These are phyloP conservation scores for Bilobella aurantiaca DNA, from an alignment of 1,140 invertebrate species.

Conservation along the genomic window DNA sequence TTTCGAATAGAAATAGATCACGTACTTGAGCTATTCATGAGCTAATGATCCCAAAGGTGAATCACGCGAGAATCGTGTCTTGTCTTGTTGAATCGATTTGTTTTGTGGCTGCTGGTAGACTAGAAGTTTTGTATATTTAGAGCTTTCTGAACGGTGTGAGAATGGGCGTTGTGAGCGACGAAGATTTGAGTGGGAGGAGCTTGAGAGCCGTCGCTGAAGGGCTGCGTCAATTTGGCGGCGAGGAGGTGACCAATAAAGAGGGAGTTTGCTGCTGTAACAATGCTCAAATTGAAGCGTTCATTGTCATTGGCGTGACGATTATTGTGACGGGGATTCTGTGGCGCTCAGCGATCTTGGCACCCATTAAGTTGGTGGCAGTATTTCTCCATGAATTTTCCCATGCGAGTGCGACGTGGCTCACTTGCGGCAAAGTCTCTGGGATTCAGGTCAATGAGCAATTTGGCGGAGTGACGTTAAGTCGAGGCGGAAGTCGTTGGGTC, in stretches of 20 bases:
- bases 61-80: too few relatives aligned
- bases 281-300: slow-evolving; percentile 19
- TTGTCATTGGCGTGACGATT: slow-evolving; percentile 18
- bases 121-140: too few relatives aligned
- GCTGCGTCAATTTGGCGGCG: neutral
- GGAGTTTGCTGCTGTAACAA: slow-evolving; percentile 24
- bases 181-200: neutral
- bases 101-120: too few relatives aligned
- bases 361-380: slow-evolving; percentile 27
- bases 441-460: slow-evolving; percentile 26
- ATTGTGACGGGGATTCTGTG: slow-evolving; percentile 17
- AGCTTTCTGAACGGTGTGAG: too few relatives aligned
- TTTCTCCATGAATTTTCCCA: slow-evolving; percentile 31
- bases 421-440: slow-evolving; percentile 26
- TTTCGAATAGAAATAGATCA: too few relatives aligned
- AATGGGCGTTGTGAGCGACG: neutral
- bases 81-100: too few relatives aligned
- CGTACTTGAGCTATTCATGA: too few relatives aligned
- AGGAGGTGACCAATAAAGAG: neutral
- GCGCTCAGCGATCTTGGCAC: slow-evolving; percentile 14
- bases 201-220: neutral
- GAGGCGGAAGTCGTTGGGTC: slow-evolving; percentile 21
- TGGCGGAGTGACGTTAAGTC: slow-evolving; percentile 18
- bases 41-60: too few relatives aligned
- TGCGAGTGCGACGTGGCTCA: slow-evolving; percentile 25